Base-by-base conservation (phyloP, 1,140 invertebrate species). In the Pseudomyrmex concolor region DNA sequence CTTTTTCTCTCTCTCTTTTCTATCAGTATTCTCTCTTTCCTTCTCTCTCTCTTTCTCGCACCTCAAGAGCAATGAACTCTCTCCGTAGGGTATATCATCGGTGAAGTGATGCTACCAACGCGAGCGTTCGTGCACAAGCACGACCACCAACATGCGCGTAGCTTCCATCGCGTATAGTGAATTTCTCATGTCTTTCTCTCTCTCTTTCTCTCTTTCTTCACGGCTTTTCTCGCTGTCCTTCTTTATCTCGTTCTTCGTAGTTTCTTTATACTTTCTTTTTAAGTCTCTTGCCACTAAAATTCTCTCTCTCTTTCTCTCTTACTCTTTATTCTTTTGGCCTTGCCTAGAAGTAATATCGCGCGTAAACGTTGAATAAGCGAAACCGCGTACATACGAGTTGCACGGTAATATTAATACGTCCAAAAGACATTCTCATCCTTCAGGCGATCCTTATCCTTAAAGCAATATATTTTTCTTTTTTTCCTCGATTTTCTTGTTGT, bases 1-100 rank as follows among this genome's bases (percentile, higher is more conserved):
- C 71, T 55, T 34, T 78, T 73, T 71, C 55, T 70, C 25, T 9
- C 8, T 62, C 25, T 84, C 34, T 1, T 72, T 22, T 22, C 22
- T 63, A 57, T 43, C 17, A 34, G 5, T 34, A 34, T 34, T 83
- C 81, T 77, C 80, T 57, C 43, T 71, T 10, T 60, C 25, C 59
- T 22, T 50, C 57, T 76, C 50, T 88, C 50, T 88, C 89, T 89
- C 70, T 78, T 59, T 62, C 89, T 91, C 89, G 89, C 89, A 91
- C 89, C 91, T 88, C 84, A 90, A 91, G 92, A 93, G 92, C 93
- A 94, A 93, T 94, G 93, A 94, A 94, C 93, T 94, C 85, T 89
- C 84, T 89, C 84, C 77, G 89, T 85, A 91, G 88, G 92, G 90
- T 93, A 91, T 92, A 94, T 93, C 91, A 93, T 93, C 92, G 87